Evolutionary conservation across 2,113 vertebrate species (phyloP).

Genomic region (Erythrolamprus reginae): DNA sequence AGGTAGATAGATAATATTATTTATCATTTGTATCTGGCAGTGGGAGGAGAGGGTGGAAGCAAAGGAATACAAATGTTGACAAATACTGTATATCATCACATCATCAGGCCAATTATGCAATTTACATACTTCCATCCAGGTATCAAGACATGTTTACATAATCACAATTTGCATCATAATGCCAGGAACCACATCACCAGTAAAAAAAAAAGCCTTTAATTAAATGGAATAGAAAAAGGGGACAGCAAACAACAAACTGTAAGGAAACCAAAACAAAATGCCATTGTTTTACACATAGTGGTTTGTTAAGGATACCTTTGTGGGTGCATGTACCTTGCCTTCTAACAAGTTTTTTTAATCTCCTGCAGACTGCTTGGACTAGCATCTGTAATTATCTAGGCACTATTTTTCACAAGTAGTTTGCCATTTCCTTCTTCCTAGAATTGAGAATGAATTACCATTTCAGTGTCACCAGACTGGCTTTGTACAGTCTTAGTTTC

Average conservation of each 20-base stretch:
- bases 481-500: neutral
- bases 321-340: neutral
- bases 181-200: neutral
- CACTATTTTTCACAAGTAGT: neutral
- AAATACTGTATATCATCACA: neutral
- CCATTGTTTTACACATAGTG: neutral
- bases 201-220: neutral
- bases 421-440: neutral
- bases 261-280: neutral
- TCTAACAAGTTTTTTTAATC: neutral
- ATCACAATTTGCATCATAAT: neutral
- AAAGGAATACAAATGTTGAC: neutral
- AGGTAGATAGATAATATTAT: neutral
- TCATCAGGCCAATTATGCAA: neutral
- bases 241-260: neutral
- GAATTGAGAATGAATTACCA: neutral
- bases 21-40: neutral
- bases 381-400: neutral
- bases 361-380: neutral
- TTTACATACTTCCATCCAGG: neutral
- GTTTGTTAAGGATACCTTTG: neutral
- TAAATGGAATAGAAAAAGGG: neutral
- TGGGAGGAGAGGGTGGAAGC: neutral
- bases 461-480: neutral
- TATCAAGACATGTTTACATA: neutral